Conservation (phyloP, 2,113 vertebrate species). For the Pseudorectes ferrugineus region DNA sequence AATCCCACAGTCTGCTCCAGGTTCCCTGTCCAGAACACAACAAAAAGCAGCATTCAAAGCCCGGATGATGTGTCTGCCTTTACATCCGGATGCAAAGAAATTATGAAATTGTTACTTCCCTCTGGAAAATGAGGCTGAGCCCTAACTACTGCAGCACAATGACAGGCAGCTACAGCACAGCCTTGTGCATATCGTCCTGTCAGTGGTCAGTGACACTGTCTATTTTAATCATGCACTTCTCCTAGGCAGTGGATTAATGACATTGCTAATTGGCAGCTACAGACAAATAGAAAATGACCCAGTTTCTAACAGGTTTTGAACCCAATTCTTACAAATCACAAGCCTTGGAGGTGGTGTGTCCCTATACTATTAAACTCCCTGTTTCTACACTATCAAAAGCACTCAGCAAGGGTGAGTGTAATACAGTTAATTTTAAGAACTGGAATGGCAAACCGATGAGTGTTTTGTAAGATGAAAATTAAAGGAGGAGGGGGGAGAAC, state of each 20-base stretch:
- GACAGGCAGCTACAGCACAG: background rate
- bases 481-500: background rate
- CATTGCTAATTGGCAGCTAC: conserved; percentile 1
- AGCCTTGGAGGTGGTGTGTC: background rate
- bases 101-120: background rate
- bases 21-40: background rate
- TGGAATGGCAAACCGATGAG: background rate
- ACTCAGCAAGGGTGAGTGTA: background rate
- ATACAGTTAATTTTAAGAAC: background rate
- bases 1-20: background rate
- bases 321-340: background rate
- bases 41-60: background rate
- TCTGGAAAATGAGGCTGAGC: background rate
- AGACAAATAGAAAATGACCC: background rate
- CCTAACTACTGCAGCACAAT: background rate
- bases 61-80: background rate
- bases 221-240: background rate
- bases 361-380: background rate
- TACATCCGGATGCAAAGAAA: background rate
- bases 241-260: background rate
- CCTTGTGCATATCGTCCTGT: background rate
- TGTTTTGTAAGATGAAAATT: background rate
- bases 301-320: background rate
- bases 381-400: background rate
- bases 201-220: background rate